A percentile compares a stretch with the other conserved stretches of the same genome.
Conservation (phyloP, 2,888 invertebrate genomes). For the Andrena bicolor region DNA sequence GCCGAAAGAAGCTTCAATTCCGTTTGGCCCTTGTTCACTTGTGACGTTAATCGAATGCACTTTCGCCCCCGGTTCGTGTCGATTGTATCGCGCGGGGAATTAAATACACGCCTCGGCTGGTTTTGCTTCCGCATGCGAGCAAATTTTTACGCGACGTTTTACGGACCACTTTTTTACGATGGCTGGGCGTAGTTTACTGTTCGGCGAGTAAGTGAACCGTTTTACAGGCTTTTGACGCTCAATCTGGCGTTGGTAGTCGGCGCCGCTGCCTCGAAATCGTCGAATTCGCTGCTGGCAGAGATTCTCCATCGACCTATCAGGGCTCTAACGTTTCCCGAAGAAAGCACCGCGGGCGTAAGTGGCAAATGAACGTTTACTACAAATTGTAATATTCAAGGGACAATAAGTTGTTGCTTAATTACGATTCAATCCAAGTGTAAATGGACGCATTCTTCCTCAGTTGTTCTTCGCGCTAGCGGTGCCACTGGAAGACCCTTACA, state of each 20-base stretch:
- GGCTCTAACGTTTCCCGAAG: slow-evolving; percentile 80
- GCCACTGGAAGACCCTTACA: slow-evolving; percentile 89
- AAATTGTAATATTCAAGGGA: background rate
- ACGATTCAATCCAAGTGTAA: background rate
- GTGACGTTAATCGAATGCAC: slow-evolving; percentile 21
- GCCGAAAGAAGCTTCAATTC: slow-evolving; percentile 15
- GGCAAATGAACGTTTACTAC: background rate
- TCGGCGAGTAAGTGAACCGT: slow-evolving; percentile 5
- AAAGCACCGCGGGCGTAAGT: slow-evolving; percentile 83
- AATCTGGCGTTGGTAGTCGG: slow-evolving; percentile 31
- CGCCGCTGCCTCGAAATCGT: slow-evolving; percentile 34
- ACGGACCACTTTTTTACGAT: slow-evolving; percentile 10
- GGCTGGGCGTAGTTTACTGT: background rate
- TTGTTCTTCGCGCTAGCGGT: slow-evolving; percentile 90
- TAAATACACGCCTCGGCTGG: background rate
- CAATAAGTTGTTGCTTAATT: background rate
- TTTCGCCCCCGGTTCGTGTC: background rate
- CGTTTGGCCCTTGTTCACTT: slow-evolving; percentile 18
- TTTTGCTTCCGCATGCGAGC: background rate
- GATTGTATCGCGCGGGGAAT: background rate
- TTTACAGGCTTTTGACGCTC: slow-evolving; percentile 55
- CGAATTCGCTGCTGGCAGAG: slow-evolving; percentile 79
- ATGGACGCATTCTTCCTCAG: slow-evolving; percentile 81
- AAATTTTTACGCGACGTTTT: slow-evolving; percentile 2
- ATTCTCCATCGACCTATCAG: slow-evolving; percentile 82